A percentile compares a stretch with the other conserved stretches of the same genome.
Conservation (phyloP, 2,113 vertebrate species). For the Tetraodon nigroviridis region DNA sequence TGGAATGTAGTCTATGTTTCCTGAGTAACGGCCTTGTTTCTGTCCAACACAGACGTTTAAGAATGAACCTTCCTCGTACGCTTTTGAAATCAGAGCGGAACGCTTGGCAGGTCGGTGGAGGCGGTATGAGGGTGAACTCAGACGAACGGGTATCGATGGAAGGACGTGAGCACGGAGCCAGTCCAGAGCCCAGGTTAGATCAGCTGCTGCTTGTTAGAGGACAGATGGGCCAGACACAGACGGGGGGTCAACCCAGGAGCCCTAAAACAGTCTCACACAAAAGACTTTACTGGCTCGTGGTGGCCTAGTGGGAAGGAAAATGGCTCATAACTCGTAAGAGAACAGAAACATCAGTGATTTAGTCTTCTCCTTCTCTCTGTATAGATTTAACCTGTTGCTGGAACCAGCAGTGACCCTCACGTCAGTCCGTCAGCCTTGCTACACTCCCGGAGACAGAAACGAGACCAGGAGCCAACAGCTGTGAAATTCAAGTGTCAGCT, state of each 20-base stretch:
- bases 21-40: slow-evolving; percentile 44
- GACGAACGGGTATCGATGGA: slow-evolving; percentile 4
- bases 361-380: neutral
- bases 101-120: slow-evolving; percentile 20
- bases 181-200: neutral
- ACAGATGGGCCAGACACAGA: neutral
- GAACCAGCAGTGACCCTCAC: neutral
- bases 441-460: neutral
- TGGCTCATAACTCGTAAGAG: neutral
- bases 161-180: slow-evolving; percentile 7
- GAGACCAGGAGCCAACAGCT: neutral
- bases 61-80: slow-evolving; percentile 35
- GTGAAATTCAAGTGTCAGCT: too few species aligned
- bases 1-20: slow-evolving; percentile 55
- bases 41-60: slow-evolving; percentile 40
- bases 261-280: neutral
- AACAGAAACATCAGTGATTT: neutral
- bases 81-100: slow-evolving; percentile 27
- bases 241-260: neutral
- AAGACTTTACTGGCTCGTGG: neutral
- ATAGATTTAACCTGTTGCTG: neutral
- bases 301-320: neutral
- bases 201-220: slow-evolving; percentile 7
- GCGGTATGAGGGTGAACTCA: slow-evolving; percentile 12
- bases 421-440: neutral